A percentile compares a stretch with the other conserved stretches of the same genome.
Evolutionary conservation across 2,797 vertebrate genomes (phyloP).

Genomic region (Moxostoma hubbsi): DNA sequence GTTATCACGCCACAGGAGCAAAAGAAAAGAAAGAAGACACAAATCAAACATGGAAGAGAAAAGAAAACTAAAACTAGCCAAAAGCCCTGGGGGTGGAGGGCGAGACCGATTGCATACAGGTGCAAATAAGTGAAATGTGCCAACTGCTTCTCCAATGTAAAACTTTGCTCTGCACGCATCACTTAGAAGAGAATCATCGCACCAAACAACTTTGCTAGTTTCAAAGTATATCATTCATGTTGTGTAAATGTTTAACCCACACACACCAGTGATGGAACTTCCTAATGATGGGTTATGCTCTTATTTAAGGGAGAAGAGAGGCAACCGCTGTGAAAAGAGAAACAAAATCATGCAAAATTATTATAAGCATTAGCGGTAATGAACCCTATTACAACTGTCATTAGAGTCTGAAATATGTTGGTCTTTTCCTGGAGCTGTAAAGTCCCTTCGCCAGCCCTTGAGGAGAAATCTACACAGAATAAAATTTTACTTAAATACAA

Average conservation of each 20-base stretch:
- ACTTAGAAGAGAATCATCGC: neutral
- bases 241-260: neutral
- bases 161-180: neutral
- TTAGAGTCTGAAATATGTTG: slow-evolving; percentile 13
- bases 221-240: neutral
- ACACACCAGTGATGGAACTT: slow-evolving; percentile 12
- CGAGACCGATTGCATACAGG: slow-evolving; percentile 29
- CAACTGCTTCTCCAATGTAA: slow-evolving; percentile 10
- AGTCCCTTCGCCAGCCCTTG: neutral
- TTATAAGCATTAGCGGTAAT: slow-evolving; percentile 15
- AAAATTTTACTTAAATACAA: slow-evolving; percentile 27
- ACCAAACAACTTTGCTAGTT: neutral
- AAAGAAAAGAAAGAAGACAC: slow-evolving; percentile 34
- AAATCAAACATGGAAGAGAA: slow-evolving; percentile 37
- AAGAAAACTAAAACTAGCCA: slow-evolving; percentile 13
- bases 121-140: slow-evolving; percentile 27
- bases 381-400: slow-evolving; percentile 27
- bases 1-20: slow-evolving; percentile 26
- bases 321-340: neutral
- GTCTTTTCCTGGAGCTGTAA: slow-evolving; percentile 10
- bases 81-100: neutral
- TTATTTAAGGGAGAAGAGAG: slow-evolving; percentile 5
- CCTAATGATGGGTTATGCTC: neutral
- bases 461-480: slow-evolving; percentile 9
- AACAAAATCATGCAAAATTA: slow-evolving; percentile 25